A percentile compares a stretch with the other conserved stretches of the same genome.
These are phyloP conservation scores for Dasysyrphus tricinctus DNA, from an alignment of 2,888 invertebrate genomes.

Conservation along the genomic window DNA sequence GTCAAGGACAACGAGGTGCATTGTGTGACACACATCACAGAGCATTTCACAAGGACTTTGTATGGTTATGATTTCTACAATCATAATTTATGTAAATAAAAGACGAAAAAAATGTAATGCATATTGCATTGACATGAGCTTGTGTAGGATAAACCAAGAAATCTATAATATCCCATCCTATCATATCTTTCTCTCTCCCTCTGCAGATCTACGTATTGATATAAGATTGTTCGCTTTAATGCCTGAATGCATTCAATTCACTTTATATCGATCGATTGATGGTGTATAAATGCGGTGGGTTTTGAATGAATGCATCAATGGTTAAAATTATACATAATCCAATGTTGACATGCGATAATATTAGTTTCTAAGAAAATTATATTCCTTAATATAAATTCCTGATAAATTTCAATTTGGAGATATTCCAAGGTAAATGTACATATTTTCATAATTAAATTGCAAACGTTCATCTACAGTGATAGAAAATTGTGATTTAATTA, in stretches of 20 bases:
- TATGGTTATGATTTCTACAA: neutral
- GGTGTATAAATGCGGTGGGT: neutral
- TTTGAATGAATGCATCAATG: constrained; percentile 24
- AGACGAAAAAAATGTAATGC: neutral
- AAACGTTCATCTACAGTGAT: neutral
- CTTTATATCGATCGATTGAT: constrained; percentile 7
- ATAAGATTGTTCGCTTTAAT: constrained; percentile 56
- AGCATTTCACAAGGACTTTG: neutral
- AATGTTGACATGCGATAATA: constrained; percentile 11
- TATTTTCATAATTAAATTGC: neutral
- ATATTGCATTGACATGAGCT: neutral
- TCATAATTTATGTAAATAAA: neutral
- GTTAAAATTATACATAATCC: neutral
- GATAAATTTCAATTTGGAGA: too few species aligned
- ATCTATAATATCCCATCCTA: neutral
- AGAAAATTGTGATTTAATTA: neutral
- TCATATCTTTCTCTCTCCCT: neutral
- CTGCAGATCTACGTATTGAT: constrained; percentile 21
- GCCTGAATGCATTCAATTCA: constrained; percentile 60
- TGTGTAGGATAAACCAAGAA: neutral
- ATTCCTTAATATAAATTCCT: neutral
- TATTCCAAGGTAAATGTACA: neutral
- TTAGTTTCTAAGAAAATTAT: constrained; percentile 5
- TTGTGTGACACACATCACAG: neutral
- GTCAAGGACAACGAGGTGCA: neutral